Base-by-base conservation (phyloP, 2,888 invertebrate species). In the Ochropleura leucogaster region DNA sequence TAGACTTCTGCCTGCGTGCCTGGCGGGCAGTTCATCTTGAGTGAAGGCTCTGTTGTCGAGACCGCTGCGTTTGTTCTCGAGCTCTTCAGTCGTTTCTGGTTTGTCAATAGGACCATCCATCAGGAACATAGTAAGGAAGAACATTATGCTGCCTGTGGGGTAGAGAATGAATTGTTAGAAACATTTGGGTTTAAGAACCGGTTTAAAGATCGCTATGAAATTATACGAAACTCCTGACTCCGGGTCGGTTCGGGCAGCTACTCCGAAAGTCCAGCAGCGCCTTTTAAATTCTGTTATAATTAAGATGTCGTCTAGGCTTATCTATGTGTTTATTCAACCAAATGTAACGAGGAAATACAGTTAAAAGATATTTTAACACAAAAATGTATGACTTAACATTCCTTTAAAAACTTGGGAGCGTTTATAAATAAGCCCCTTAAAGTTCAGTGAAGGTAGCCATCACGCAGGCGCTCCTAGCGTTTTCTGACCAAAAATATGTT, bases 71-170 rank as follows among this genome's bases (percentile, higher is more conserved):
- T 91, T 94, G 44, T 86, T 85, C 20, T 88, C 82, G 3, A 74
- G 18, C 20, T 83, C 81, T 14, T 80, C 86, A 42, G 73, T 53
- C 3, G 64, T 18, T 18, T 70, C 59, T 40, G 71, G 18, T 59
- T 90, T 89, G 69, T 92, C 93, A 8, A 91, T 90, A n/a, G 93
- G 95, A 0, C 98, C 98, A 63, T 98, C 98, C 97, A 98, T 98
- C 79, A 98, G 93, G 95, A 98, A 98, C 95, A 98, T 98, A 0
- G 98, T 98, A 14, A 98, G 93, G 89, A 98, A 97, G 96, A 98
- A 98, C 91, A 98, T 96, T 73, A 98, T 97, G 68, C 98, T 98
- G 94, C 98, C 98, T 98, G 93, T 75, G 76, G 62, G 44, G 12
- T 46, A 20, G 66, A 83, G 46, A 64, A 68, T 57, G 14, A 14